These are phyloP conservation scores for Drosophila mimica DNA, from an alignment of 2,888 invertebrate genomes.

Conservation along the genomic window DNA sequence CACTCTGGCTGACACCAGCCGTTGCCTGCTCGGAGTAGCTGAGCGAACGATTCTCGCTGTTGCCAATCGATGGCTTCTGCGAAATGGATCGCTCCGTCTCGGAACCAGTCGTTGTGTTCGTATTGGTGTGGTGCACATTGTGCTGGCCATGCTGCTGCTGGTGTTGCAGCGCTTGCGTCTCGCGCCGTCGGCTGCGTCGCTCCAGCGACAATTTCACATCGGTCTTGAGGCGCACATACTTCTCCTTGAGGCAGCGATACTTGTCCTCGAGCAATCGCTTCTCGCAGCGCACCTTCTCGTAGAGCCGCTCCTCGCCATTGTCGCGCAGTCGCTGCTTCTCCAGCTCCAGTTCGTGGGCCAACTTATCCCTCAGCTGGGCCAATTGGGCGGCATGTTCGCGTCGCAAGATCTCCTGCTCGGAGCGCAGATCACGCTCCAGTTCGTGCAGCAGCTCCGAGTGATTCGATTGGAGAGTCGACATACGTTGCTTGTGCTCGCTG, in stretches of 20 bases:
- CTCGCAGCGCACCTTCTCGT: constrained; percentile 89
- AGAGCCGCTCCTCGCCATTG: constrained; percentile 85
- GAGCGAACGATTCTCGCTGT: constrained; percentile 83
- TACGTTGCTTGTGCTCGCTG: constrained; percentile 85
- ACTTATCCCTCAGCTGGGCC: constrained; percentile 88
- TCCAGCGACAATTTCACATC: constrained; percentile 92
- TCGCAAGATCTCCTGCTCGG: constrained; percentile 89
- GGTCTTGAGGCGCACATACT: constrained; percentile 91
- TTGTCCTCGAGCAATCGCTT: constrained; percentile 91
- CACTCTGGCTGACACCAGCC: constrained; percentile 13
- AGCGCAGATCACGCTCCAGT: constrained; percentile 84
- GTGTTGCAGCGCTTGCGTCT: constrained; percentile 85
- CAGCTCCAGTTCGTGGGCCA: constrained; percentile 87
- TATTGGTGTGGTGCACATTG: constrained; percentile 83
- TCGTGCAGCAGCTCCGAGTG: constrained; percentile 84
- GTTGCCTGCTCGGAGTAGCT: constrained; percentile 78
- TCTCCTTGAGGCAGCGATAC: constrained; percentile 92
- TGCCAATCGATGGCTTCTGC: constrained; percentile 87
- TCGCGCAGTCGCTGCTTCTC: constrained; percentile 85
- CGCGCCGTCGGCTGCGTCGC: constrained; percentile 89
- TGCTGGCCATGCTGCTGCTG: constrained; percentile 74
- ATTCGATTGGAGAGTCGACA: constrained; percentile 83
- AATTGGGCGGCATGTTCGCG: constrained; percentile 89
- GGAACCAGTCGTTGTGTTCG: constrained; percentile 90
- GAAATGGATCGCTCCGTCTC: constrained; percentile 93